Conservation (phyloP, 2,113 vertebrate genomes). For the Numenius arquata region DNA sequence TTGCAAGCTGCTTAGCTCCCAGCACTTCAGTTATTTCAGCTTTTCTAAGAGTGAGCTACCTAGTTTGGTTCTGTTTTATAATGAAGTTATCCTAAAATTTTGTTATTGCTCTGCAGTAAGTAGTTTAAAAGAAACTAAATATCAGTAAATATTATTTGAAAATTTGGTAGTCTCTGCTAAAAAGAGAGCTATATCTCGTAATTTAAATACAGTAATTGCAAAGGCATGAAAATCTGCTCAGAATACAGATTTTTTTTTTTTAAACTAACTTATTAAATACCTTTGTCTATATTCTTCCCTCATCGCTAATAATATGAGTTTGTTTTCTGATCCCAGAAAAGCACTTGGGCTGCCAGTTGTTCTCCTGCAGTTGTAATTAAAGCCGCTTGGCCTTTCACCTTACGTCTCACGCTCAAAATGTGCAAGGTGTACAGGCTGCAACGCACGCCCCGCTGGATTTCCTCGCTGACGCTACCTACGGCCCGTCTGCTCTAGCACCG, state of each 20-base stretch:
- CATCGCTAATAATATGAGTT: not conserved
- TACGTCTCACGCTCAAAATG: not conserved
- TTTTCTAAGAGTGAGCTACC: not conserved
- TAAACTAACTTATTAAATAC: not conserved
- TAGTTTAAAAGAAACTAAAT: not conserved
- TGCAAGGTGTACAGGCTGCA: accelerated
- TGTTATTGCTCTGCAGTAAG: not conserved
- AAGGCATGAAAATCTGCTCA: not conserved
- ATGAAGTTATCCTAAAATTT: not conserved
- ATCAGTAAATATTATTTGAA: not conserved
- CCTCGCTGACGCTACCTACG: not conserved
- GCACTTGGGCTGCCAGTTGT: not conserved
- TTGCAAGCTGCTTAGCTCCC: not conserved
- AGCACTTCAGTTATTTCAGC: not conserved
- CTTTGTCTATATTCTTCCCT: not conserved
- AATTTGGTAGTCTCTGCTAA: not conserved
- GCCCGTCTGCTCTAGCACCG: not conserved
- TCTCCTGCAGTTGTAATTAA: not conserved
- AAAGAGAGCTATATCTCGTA: not conserved
- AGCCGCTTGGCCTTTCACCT: slow-evolving; percentile 5
- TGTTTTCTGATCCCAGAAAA: not conserved
- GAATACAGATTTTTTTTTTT: not conserved
- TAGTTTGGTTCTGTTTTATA: not conserved
- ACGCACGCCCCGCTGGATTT: not conserved
- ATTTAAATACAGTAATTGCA: not conserved